Evolutionary conservation across 2,888 invertebrate species (phyloP).

Genomic region (Torymus texanus): DNA sequence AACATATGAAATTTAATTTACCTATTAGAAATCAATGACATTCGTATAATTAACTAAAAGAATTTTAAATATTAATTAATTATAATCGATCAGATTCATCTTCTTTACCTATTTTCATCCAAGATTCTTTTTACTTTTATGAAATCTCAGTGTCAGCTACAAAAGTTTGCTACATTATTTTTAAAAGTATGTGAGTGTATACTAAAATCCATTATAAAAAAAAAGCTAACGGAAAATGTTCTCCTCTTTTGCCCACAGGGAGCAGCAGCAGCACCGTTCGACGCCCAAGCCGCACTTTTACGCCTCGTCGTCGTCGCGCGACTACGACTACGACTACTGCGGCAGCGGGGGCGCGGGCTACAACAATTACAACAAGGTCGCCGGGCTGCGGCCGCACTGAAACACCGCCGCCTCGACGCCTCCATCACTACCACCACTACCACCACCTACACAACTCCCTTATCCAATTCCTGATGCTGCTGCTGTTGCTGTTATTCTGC

Average conservation of each 20-base stretch:
- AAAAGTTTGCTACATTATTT: too few relatives aligned
- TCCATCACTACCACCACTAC: not conserved
- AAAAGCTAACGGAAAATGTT: too few relatives aligned
- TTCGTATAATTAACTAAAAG: too few relatives aligned
- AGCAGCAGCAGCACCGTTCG: constrained; percentile 54
- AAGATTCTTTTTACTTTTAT: too few relatives aligned
- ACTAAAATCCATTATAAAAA: too few relatives aligned
- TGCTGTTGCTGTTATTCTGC: too few relatives aligned
- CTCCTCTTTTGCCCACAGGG: constrained; percentile 22
- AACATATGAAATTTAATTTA: not conserved
- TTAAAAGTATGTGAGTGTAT: too few relatives aligned
- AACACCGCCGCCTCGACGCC: not conserved
- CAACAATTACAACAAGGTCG: constrained; percentile 74
- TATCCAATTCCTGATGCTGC: too few relatives aligned
- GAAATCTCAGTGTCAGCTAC: too few relatives aligned
- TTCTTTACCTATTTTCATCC: too few relatives aligned
- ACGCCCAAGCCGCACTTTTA: constrained; percentile 55
- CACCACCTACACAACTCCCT: not conserved
- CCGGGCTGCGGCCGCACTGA: constrained; percentile 65
- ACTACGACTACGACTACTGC: constrained; percentile 73
- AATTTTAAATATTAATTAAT: too few relatives aligned
- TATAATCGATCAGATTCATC: not conserved
- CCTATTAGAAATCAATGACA: too few relatives aligned
- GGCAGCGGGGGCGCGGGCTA: constrained; percentile 58
- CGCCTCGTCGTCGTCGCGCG: constrained; percentile 54